Conservation (phyloP, 1,140 invertebrate genomes). For the Hetaerina americana region DNA sequence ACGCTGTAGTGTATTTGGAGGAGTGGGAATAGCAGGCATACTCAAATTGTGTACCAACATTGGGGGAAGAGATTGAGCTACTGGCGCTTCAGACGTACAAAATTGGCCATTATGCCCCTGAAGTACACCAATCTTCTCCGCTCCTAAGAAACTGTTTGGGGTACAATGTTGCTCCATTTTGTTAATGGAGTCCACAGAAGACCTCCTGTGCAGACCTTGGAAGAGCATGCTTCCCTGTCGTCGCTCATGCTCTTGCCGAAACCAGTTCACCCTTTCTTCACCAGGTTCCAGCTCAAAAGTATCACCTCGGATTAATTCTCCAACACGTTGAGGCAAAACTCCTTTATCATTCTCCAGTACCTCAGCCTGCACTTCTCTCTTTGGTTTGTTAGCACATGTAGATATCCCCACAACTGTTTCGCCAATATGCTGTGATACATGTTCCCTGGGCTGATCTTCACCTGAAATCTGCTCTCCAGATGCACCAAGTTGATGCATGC, state of each 20-base stretch:
- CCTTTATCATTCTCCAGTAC: neutral
- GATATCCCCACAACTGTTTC: too few species aligned
- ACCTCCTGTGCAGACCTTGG: constrained; percentile 3
- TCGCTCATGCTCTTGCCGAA: constrained; percentile 41
- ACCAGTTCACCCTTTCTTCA: constrained; percentile 29
- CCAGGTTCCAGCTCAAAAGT: constrained; percentile 36
- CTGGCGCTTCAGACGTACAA: neutral
- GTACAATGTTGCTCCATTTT: neutral
- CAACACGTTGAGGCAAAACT: neutral
- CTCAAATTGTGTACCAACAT: neutral
- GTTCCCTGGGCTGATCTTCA: too few species aligned
- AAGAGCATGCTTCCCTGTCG: constrained; percentile 42
- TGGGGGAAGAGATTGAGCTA: neutral
- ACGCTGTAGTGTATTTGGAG: neutral
- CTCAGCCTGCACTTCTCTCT: too few species aligned
- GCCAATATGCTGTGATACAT: too few species aligned
- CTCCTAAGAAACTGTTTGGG: neutral
- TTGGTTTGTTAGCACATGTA: too few species aligned
- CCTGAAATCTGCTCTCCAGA: too few species aligned
- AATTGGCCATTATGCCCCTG: neutral
- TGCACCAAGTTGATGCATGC: too few species aligned
- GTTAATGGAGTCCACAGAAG: neutral
- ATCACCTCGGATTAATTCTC: constrained; percentile 31
- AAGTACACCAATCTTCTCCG: neutral
- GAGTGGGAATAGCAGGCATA: neutral